Percentiles rank a stretch among this genome's conserved stretches.
phyloP scores from a whole-genome alignment of 2,113 vertebrate genomes.

The Planiliza haematocheilus region DNA sequence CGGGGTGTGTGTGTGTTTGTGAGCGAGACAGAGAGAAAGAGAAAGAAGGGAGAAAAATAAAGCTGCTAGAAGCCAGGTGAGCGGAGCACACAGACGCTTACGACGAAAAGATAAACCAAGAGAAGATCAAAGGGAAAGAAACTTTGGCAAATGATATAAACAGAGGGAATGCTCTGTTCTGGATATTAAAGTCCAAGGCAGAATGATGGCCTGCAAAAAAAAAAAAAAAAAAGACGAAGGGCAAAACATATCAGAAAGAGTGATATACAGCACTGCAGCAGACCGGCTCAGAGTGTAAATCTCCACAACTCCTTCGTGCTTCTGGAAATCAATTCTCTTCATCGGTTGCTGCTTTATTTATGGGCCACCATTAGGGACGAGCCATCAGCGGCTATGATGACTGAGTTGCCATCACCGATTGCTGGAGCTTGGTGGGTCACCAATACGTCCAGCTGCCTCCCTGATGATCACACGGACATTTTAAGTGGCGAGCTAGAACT shows the following conservation, averaged over 20 bases:
- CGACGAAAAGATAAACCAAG: slow-evolving; percentile 28
- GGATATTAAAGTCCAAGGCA: slow-evolving; percentile 18
- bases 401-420: slow-evolving; percentile 43
- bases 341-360: slow-evolving; percentile 77
- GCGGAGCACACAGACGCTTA: slow-evolving; percentile 33
- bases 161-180: slow-evolving; percentile 41
- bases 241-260: slow-evolving; percentile 64
- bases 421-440: slow-evolving; percentile 35
- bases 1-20: neutral
- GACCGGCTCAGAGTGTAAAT: slow-evolving; percentile 67
- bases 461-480: slow-evolving; percentile 23
- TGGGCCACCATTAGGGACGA: slow-evolving; percentile 69
- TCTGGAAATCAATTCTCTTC: slow-evolving; percentile 78
- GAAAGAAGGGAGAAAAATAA: slow-evolving; percentile 24
- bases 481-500: neutral
- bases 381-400: slow-evolving; percentile 67
- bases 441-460: slow-evolving; percentile 39
- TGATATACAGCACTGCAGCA: slow-evolving; percentile 67
- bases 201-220: slow-evolving; percentile 35
- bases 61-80: slow-evolving; percentile 46
- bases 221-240: slow-evolving; percentile 42
- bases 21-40: neutral
- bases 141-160: slow-evolving; percentile 39
- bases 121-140: slow-evolving; percentile 42
- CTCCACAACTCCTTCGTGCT: slow-evolving; percentile 61